Conservation (phyloP, 2,888 invertebrate species). For the Cheilosia pagana region DNA sequence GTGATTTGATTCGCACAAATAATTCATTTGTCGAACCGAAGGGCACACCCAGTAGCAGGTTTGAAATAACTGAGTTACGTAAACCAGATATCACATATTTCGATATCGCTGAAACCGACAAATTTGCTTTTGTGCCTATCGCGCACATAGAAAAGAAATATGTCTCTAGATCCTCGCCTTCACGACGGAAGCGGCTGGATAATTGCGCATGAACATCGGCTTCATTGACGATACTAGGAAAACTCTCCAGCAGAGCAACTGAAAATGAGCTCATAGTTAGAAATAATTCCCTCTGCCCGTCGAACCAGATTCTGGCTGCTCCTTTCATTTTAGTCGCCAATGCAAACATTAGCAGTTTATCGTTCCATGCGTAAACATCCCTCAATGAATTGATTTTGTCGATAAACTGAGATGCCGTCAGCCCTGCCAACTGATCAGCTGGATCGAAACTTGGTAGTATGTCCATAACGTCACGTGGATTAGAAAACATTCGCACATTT, state of each 20-base stretch:
- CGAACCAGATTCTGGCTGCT: slow-evolving; percentile 18
- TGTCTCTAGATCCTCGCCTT: slow-evolving; percentile 21
- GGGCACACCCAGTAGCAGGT: too few relatives aligned
- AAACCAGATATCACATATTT: slow-evolving; percentile 33
- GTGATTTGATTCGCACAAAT: slow-evolving; percentile 10
- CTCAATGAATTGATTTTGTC: background rate
- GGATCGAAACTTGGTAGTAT: slow-evolving; percentile 1
- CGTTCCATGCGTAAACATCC: slow-evolving; percentile 34
- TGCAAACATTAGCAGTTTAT: slow-evolving; percentile 24
- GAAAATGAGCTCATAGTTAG: slow-evolving; percentile 10
- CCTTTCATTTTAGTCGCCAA: slow-evolving; percentile 30
- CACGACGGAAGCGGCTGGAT: background rate
- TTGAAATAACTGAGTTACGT: too few relatives aligned
- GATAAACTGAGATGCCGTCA: slow-evolving; percentile 2
- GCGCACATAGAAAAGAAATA: slow-evolving; percentile 39
- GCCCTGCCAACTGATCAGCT: slow-evolving; percentile 2
- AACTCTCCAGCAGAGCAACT: slow-evolving; percentile 6
- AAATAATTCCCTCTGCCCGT: slow-evolving; percentile 23
- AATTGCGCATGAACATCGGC: slow-evolving; percentile 27
- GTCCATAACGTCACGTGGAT: background rate
- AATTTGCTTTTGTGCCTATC: slow-evolving; percentile 10
- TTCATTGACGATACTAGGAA: slow-evolving; percentile 14
- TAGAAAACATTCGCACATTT: slow-evolving; percentile 10
- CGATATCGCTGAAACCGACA: slow-evolving; percentile 20
- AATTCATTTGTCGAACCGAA: slow-evolving; percentile 34